Base-by-base conservation (phyloP, 1,140 invertebrate genomes). In the Drosophila nigrodunni region DNA sequence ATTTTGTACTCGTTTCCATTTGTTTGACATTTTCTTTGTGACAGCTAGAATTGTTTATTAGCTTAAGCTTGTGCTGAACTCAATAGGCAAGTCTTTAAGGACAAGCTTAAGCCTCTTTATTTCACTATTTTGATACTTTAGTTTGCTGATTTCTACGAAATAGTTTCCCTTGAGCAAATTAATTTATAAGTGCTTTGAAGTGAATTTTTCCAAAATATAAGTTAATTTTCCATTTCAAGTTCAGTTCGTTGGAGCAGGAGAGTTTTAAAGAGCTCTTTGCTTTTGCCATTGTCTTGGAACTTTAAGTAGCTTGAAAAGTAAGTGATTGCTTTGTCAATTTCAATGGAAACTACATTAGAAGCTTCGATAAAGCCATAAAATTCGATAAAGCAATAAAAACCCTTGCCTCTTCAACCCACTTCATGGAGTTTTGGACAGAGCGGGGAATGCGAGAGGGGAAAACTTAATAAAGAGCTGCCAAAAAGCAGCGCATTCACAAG, bases 291-390 rank as follows among this genome's bases (percentile, higher is more conserved):
- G 5, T 52, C 30, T 3, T 35, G 30, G 30, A 35, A 34, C 25
- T 34, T 52, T 30, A 52, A 52, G 30, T 7, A 30, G n/a, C 50
- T 35, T 8, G 21, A 62, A 37, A 39, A 52, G 41, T 59, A 50
- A 64, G 43, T 37, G 46, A 55, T 46, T 55, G 41, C 72, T 62
- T 58, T 70, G 66, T 61, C 64, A 74, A 68, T 61, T 74, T 69
- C 65, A 60, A 61, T 61, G 72, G 78, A 64, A 87, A 87, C 71
- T 87, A 78, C 78, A 78, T 78, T 61, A 80, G 72, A 44, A 74
- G 86, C 64, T 76, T 77, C 79, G 79, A 86, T 87, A 82, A 87
- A 87, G 82, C 82, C 82, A 87, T 87, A 82, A 87, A 86, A 86
- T 80, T 78, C 79, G 76, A 87, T 87, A 79, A 82, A 79, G 79